phyloP scores from a whole-genome alignment of 2,888 invertebrate genomes.

The Polydrusus tereticollis region DNA sequence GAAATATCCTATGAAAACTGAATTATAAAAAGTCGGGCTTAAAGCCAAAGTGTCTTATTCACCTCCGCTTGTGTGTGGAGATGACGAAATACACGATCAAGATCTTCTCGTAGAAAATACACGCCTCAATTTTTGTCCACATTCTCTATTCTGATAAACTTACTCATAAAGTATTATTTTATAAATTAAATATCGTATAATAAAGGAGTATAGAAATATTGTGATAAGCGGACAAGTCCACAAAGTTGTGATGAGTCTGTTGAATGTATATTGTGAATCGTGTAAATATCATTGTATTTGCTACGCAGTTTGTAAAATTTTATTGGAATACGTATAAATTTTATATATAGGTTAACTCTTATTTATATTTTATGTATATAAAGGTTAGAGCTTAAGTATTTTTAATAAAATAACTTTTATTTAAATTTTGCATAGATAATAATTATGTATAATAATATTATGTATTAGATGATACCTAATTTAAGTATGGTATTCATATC shows the following conservation, averaged over 20 bases:
- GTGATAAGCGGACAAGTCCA: background rate
- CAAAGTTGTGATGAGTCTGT: background rate
- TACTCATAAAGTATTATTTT: conserved; percentile 8
- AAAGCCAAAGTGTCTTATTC: no score
- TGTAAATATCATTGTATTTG: background rate
- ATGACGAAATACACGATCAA: no score
- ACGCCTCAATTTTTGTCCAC: background rate
- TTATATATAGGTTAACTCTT: background rate
- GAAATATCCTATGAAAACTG: no score
- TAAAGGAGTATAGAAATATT: background rate
- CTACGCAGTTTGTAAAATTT: background rate
- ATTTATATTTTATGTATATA: background rate
- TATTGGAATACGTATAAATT: no score
- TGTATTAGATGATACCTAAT: no score
- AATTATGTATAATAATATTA: no score
- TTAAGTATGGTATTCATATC: no score
- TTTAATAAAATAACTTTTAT: no score
- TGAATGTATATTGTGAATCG: background rate
- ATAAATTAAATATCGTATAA: background rate
- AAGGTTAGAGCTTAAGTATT: background rate
- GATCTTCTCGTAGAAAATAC: no score
- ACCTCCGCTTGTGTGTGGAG: no score
- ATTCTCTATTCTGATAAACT: background rate
- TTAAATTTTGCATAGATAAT: no score
- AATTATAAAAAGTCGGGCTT: no score